Conservation (phyloP, 2,888 invertebrate species). For the Drosophila anceps region DNA sequence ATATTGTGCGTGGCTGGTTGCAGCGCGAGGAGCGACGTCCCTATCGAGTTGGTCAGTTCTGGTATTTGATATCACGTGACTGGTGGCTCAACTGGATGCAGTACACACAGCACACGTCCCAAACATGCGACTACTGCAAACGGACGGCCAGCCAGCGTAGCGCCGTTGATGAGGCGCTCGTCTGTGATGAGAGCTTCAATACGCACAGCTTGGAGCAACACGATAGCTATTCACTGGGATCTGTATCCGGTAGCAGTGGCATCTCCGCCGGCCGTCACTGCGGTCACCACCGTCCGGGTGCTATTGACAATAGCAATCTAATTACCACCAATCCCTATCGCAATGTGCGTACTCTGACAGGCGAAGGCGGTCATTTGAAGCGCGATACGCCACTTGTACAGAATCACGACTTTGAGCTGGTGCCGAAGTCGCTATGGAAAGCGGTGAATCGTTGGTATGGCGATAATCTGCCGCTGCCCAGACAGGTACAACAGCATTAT, state of each 20-base stretch:
- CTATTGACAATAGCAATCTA: slow-evolving; percentile 91
- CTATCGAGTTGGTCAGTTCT: slow-evolving; percentile 93
- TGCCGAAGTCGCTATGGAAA: slow-evolving; percentile 95
- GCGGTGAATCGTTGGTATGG: slow-evolving; percentile 95
- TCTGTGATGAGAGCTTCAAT: slow-evolving; percentile 90
- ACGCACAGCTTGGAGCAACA: slow-evolving; percentile 88
- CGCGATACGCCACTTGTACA: slow-evolving; percentile 90
- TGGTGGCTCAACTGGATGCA: slow-evolving; percentile 95
- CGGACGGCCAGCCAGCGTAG: slow-evolving; percentile 73
- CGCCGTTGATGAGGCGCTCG: slow-evolving; percentile 88
- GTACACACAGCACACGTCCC: slow-evolving; percentile 87
- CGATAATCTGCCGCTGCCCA: slow-evolving; percentile 90
- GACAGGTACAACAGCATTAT: slow-evolving; percentile 86
- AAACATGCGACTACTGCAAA: slow-evolving; percentile 86
- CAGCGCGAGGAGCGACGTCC: slow-evolving; percentile 91
- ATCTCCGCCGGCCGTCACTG: slow-evolving; percentile 88
- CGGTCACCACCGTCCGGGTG: slow-evolving; percentile 87
- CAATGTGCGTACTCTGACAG: slow-evolving; percentile 91
- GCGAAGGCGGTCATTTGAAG: slow-evolving; percentile 94
- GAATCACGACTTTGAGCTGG: slow-evolving; percentile 93
- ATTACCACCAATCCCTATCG: slow-evolving; percentile 88
- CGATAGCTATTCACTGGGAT: slow-evolving; percentile 86
- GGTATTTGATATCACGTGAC: slow-evolving; percentile 93
- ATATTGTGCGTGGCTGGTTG: slow-evolving; percentile 93
- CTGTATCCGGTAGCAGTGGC: slow-evolving; percentile 88